Conservation (phyloP, 2,888 invertebrate genomes). For the Dryadula phaetusa region DNA sequence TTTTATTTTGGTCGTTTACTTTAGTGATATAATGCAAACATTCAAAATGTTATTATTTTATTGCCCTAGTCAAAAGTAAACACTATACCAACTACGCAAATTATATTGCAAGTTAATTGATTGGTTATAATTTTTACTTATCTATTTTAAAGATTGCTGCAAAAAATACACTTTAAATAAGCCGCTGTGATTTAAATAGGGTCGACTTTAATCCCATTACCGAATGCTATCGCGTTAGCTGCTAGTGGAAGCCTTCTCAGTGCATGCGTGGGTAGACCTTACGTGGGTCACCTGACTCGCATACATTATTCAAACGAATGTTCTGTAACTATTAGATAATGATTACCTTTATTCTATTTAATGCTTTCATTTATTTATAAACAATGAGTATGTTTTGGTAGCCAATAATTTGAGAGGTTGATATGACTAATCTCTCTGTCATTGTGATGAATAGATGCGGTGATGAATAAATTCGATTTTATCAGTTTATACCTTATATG, state of each 20-base stretch:
- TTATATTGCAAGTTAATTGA: background rate
- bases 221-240: slow-evolving; percentile 70
- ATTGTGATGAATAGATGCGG: slow-evolving; percentile 6
- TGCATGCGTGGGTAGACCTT: slow-evolving; percentile 51
- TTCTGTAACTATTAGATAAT: slow-evolving; percentile 34
- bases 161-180: slow-evolving; percentile 34
- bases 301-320: slow-evolving; percentile 30
- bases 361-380: slow-evolving; percentile 34
- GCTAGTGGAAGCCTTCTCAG: slow-evolving; percentile 62
- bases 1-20: background rate
- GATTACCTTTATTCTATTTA: slow-evolving; percentile 23
- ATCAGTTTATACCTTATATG: background rate
- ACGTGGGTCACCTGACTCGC: slow-evolving; percentile 53
- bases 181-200: slow-evolving; percentile 40
- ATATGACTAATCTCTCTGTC: slow-evolving; percentile 23
- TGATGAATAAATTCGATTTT: background rate
- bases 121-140: background rate
- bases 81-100: background rate
- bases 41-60: background rate
- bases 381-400: slow-evolving; percentile 15
- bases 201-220: slow-evolving; percentile 71
- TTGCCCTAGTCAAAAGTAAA: background rate
- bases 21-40: background rate
- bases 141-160: background rate
- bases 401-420: slow-evolving; percentile 4